A percentile compares a stretch with the other conserved stretches of the same genome.
Evolutionary conservation across 1,140 invertebrate species (phyloP).

Genomic region (Lepidostoma basale): DNA sequence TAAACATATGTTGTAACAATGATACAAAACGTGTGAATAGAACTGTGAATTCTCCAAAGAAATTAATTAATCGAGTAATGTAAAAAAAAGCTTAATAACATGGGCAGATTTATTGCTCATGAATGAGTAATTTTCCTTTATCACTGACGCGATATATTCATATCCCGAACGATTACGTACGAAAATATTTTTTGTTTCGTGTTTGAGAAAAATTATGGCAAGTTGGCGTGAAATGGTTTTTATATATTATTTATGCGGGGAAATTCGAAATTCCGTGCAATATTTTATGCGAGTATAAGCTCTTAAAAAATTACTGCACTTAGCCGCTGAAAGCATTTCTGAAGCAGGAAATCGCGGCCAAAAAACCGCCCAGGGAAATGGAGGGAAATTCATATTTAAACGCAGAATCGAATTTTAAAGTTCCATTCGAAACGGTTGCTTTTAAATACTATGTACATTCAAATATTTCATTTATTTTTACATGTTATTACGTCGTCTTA

Average conservation of each 20-base stretch:
- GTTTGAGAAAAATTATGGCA: not conserved
- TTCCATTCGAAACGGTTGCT: no score
- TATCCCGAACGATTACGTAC: not conserved
- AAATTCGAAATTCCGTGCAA: not conserved
- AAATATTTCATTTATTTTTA: no score
- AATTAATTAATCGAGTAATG: no score
- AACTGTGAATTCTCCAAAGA: no score
- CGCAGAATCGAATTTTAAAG: constrained; percentile 10
- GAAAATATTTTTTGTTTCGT: not conserved
- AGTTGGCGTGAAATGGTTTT: constrained; percentile 2
- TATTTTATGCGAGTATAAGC: constrained; percentile 10
- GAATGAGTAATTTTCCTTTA: no score
- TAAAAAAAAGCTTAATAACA: no score
- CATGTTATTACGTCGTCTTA: no score
- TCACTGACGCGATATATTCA: no score
- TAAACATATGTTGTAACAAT: no score
- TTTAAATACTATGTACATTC: no score
- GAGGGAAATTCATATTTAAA: not conserved
- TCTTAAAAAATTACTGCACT: constrained; percentile 26
- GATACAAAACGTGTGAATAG: no score
- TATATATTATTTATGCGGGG: constrained; percentile 7
- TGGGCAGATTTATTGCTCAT: no score
- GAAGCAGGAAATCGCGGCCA: not conserved
- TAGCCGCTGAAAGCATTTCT: constrained; percentile 20
- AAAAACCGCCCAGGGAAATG: constrained; percentile 9